These are phyloP conservation scores for Drosophila nigrodunni DNA, from an alignment of 1,140 invertebrate species.

Conservation along the genomic window DNA sequence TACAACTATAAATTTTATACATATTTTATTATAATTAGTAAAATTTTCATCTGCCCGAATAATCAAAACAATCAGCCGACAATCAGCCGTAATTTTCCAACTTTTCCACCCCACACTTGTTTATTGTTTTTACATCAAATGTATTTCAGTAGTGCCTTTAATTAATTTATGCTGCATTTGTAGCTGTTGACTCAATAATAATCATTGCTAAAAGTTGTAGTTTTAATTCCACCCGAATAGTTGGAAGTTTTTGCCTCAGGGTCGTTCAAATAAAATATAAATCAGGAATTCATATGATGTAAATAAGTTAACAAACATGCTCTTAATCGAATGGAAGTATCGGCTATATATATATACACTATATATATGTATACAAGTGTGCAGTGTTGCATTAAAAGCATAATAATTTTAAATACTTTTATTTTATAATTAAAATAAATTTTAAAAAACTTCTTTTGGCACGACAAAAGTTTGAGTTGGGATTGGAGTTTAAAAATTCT, in stretches of 20 bases:
- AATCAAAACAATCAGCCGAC: conserved; percentile 15
- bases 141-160: conserved; percentile 12
- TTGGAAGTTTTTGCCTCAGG: background rate
- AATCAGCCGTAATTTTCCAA: no score
- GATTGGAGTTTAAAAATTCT: conserved; percentile 50
- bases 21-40: conserved; percentile 40
- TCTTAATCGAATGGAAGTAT: conserved; percentile 4
- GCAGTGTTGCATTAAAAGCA: conserved; percentile 32
- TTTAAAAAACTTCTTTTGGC: conserved; percentile 60
- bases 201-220: conserved; percentile 9
- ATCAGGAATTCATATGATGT: conserved; percentile 1
- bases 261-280: conserved; percentile 4
- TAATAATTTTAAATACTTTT: conserved; percentile 47
- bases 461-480: conserved; percentile 27
- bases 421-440: conserved; percentile 61
- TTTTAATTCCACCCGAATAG: background rate
- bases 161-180: conserved; percentile 16
- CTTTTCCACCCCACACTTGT: background rate
- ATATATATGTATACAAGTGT: background rate
- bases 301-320: conserved; percentile 21
- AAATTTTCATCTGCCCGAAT: conserved; percentile 30
- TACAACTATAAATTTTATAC: conserved; percentile 17
- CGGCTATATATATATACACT: conserved; percentile 12
- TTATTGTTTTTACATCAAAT: conserved; percentile 29
- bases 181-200: conserved; percentile 5